A percentile compares a stretch with the other conserved stretches of the same genome.
phyloP scores from a whole-genome alignment of 2,797 vertebrate genomes.

The Salarias fasciatus region DNA sequence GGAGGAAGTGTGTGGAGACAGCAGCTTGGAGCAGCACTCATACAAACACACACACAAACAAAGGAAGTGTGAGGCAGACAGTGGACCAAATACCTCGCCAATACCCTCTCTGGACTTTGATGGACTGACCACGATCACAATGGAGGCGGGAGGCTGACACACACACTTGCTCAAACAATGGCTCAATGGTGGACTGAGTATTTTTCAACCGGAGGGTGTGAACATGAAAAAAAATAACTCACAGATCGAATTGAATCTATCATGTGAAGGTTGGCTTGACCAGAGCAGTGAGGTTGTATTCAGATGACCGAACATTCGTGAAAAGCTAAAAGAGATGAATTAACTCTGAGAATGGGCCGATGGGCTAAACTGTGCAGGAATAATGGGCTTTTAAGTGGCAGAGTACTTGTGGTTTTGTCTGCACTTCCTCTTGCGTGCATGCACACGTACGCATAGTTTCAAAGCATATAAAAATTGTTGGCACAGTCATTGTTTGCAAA shows the following conservation, averaged over 20 bases:
- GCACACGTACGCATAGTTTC: not conserved
- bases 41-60: conserved; percentile 74
- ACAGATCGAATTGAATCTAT: conserved; percentile 1
- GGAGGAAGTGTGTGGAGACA: conserved; percentile 73
- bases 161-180: conserved; percentile 64
- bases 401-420: conserved; percentile 12
- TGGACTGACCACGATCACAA: conserved; percentile 75
- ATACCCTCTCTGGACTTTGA: conserved; percentile 75
- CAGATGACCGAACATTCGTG: not conserved
- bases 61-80: conserved; percentile 78
- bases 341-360: no score
- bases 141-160: conserved; percentile 65
- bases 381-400: conserved; percentile 12
- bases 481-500: not conserved
- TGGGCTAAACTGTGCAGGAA: not conserved
- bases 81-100: conserved; percentile 66
- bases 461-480: not conserved
- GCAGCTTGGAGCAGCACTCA: conserved; percentile 59
- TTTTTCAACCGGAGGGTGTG: conserved; percentile 37
- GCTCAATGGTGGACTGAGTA: conserved; percentile 13
- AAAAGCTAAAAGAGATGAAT: not conserved
- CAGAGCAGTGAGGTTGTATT: conserved; percentile 4
- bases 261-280: conserved; percentile 1
- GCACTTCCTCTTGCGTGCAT: not conserved
- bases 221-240: not conserved